These are phyloP conservation scores for Rhizoglyphus robini DNA, from an alignment of 1,140 invertebrate genomes.

Conservation along the genomic window DNA sequence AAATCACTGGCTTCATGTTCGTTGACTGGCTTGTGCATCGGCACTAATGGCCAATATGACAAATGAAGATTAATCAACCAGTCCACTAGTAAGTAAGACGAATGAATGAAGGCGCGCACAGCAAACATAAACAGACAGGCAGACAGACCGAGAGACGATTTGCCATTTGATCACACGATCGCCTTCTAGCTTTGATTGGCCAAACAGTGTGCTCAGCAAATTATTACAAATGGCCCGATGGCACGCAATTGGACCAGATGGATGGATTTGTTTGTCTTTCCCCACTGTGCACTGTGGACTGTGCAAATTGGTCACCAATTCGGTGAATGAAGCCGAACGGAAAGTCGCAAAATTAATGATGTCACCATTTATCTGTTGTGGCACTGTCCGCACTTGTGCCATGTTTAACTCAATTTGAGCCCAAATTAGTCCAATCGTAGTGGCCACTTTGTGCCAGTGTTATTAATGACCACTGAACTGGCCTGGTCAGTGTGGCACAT, in stretches of 20 bases:
- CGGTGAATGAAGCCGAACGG: too few relatives aligned
- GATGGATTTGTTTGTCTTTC: background rate
- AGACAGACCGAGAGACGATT: background rate
- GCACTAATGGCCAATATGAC: slow-evolving; percentile 5
- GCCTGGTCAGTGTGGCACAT: background rate
- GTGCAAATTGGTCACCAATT: background rate
- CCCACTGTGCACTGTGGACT: background rate
- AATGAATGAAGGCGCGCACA: background rate
- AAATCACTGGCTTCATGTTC: background rate
- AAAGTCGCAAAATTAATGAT: slow-evolving; percentile 6
- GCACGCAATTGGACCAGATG: background rate
- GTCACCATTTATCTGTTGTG: background rate
- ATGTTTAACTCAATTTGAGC: background rate
- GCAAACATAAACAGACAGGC: background rate
- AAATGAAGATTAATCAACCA: slow-evolving; percentile 10
- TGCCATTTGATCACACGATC: background rate
- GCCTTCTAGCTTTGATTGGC: background rate
- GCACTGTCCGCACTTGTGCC: background rate
- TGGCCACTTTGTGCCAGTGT: slow-evolving; percentile 1
- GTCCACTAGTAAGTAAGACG: background rate
- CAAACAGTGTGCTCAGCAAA: too few relatives aligned
- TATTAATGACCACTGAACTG: slow-evolving; percentile 1
- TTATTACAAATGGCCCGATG: background rate
- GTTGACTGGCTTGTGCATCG: background rate
- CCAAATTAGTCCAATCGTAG: slow-evolving; percentile 13